Conservation (phyloP, 1,140 invertebrate genomes). For the Brachionus koreanus region DNA sequence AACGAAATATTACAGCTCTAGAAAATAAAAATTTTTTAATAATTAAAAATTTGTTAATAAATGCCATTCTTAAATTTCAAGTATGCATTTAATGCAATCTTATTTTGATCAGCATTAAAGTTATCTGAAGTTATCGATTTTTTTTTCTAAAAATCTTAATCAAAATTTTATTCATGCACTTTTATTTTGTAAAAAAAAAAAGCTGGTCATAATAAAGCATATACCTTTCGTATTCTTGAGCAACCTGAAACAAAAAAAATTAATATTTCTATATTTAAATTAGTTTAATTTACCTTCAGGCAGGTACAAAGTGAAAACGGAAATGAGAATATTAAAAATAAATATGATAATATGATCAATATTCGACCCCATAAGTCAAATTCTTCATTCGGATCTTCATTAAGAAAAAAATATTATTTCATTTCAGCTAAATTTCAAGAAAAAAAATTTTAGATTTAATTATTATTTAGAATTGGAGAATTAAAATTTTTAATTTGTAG, state of each 20-base stretch:
- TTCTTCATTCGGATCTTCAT: conserved; percentile 32
- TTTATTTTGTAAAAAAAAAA: background rate
- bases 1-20: conserved; percentile 46
- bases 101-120: background rate
- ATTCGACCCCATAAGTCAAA: conserved; percentile 21
- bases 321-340: conserved; percentile 37
- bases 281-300: background rate
- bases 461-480: background rate
- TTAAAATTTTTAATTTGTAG: background rate
- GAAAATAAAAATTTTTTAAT: conserved; percentile 48
- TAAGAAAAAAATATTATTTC: no score
- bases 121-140: background rate
- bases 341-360: conserved; percentile 2
- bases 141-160: background rate
- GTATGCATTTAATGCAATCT: background rate
- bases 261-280: background rate
- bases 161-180: background rate
- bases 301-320: conserved; percentile 40
- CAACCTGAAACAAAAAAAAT: conserved; percentile 48
- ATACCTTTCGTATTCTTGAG: conserved; percentile 54
- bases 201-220: background rate
- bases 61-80: conserved; percentile 2
- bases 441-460: no score
- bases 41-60: background rate
- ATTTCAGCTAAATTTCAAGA: background rate